Evolutionary conservation across 2,888 invertebrate genomes (phyloP).

Genomic region (Mellilla xanthometata): DNA sequence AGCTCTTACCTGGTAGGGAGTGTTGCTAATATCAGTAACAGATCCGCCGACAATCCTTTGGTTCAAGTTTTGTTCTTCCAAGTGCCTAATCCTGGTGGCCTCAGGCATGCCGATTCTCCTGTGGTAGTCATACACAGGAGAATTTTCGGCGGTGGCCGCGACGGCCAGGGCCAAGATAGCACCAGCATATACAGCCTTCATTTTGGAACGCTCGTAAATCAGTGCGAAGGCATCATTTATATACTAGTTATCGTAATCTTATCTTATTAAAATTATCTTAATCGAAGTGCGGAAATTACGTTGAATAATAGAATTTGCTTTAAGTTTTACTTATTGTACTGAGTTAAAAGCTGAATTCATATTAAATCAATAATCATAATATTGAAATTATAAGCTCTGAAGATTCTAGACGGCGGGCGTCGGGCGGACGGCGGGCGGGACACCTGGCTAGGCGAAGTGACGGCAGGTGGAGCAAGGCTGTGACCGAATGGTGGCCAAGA

Average conservation of each 20-base stretch:
- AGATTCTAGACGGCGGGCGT: too few species aligned
- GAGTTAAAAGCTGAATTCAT: too few species aligned
- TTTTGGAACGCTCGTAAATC: conserved; percentile 22
- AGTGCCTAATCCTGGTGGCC: conserved; percentile 41
- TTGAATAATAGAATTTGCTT: too few species aligned
- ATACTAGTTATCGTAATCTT: conserved; percentile 22
- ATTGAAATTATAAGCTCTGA: too few species aligned
- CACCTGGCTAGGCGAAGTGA: too few species aligned
- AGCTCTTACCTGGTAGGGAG: conserved; percentile 56
- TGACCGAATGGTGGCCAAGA: too few species aligned
- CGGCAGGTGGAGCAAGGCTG: too few species aligned
- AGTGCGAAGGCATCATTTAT: not conserved
- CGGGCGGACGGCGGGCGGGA: too few species aligned
- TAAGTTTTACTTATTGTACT: too few species aligned
- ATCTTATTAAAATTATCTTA: too few species aligned
- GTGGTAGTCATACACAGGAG: conserved; percentile 47
- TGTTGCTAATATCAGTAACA: conserved; percentile 38
- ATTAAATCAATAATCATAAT: too few species aligned
- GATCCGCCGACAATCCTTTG: conserved; percentile 53
- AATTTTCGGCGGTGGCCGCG: conserved; percentile 33
- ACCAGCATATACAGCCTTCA: conserved; percentile 35
- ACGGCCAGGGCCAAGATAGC: conserved; percentile 38
- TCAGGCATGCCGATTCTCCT: conserved; percentile 46
- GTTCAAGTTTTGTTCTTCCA: conserved; percentile 34
- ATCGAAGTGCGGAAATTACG: too few species aligned